Conservation (phyloP, 1,140 invertebrate genomes). For the Tachypleus tridentatus region DNA sequence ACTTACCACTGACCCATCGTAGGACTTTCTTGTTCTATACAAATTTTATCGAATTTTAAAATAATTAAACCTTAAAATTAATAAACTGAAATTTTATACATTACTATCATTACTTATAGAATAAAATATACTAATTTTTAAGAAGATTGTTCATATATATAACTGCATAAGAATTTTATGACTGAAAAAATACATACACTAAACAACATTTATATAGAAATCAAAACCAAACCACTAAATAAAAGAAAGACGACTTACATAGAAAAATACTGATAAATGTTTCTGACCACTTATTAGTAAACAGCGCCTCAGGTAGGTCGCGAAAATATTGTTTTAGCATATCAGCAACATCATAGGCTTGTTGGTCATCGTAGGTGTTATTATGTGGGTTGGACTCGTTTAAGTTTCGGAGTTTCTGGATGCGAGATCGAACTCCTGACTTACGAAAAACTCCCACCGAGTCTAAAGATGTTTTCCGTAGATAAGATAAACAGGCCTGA, state of each 20-base stretch:
- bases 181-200: too few species aligned
- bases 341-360: slow-evolving; percentile 85
- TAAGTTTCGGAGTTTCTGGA: slow-evolving; percentile 63
- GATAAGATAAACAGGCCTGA: slow-evolving; percentile 66
- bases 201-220: too few species aligned
- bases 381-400: slow-evolving; percentile 50
- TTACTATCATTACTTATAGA: too few species aligned
- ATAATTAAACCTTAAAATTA: too few species aligned
- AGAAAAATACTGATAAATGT: slow-evolving; percentile 89
- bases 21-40: too few species aligned
- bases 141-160: not conserved
- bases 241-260: slow-evolving; percentile 47
- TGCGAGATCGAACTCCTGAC: slow-evolving; percentile 74
- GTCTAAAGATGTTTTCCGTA: slow-evolving; percentile 67
- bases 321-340: slow-evolving; percentile 91
- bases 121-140: not conserved
- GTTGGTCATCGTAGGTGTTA: slow-evolving; percentile 21
- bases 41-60: too few species aligned
- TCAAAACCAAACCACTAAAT: too few species aligned
- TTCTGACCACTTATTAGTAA: slow-evolving; percentile 87
- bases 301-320: slow-evolving; percentile 80
- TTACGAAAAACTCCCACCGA: slow-evolving; percentile 87
- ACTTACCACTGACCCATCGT: too few species aligned
- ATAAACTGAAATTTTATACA: too few species aligned
- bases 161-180: too few species aligned